These are phyloP conservation scores for Neodiprion lecontei DNA, from an alignment of 1,140 invertebrate species.

Conservation along the genomic window DNA sequence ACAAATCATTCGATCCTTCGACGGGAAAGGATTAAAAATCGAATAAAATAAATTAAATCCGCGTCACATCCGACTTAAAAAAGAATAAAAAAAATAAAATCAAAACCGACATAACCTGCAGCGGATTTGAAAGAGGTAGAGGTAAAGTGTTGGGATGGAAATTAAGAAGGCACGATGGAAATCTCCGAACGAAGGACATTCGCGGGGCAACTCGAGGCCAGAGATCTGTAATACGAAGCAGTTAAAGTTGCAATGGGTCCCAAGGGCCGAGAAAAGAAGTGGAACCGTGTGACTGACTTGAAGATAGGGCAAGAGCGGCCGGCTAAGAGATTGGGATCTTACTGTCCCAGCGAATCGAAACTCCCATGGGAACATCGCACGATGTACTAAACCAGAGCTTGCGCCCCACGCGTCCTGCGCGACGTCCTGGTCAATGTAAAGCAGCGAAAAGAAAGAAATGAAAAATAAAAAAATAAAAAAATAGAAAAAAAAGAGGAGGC, in stretches of 20 bases:
- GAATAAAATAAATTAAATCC: neutral
- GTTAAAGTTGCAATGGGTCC: slow-evolving; percentile 17
- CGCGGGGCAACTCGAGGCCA: neutral
- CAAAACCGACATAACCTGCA: neutral
- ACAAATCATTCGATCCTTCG: too few species aligned
- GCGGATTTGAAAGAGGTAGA: neutral
- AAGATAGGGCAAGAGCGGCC: slow-evolving; percentile 3
- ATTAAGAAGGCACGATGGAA: neutral
- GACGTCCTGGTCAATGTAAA: neutral
- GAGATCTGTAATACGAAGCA: slow-evolving; percentile 13
- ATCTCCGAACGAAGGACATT: neutral
- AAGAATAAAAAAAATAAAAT: neutral
- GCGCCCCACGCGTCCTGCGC: neutral
- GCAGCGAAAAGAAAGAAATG: too few species aligned
- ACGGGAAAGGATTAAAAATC: too few species aligned
- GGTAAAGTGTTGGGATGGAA: neutral
- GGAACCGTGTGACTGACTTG: slow-evolving; percentile 4
- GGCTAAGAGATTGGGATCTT: slow-evolving; percentile 4
- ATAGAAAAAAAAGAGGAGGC: too few species aligned
- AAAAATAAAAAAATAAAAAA: too few species aligned
- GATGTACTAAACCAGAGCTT: slow-evolving; percentile 2
- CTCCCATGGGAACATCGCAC: slow-evolving; percentile 1
- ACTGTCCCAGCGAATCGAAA: slow-evolving; percentile 6
- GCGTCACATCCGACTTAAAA: neutral
- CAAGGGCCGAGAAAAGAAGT: slow-evolving; percentile 7